Evolutionary conservation across 2,797 vertebrate species (phyloP).

Genomic region (Hippocampus kuda): DNA sequence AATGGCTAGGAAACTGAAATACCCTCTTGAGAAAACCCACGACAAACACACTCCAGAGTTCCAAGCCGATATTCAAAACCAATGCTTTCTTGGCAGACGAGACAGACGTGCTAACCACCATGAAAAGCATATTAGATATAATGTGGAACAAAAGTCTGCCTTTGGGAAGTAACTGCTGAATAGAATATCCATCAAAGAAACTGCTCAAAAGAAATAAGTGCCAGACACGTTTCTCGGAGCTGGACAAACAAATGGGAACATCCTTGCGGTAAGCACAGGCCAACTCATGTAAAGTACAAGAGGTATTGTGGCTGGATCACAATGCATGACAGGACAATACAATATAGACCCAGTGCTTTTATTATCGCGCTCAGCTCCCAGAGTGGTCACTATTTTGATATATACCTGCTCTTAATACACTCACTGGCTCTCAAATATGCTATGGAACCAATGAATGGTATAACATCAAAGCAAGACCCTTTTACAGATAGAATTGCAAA

Average conservation of each 20-base stretch:
- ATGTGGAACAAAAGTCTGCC: background rate
- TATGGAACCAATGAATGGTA: conserved; percentile 64
- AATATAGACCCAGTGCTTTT: conserved; percentile 34
- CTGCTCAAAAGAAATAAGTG: background rate
- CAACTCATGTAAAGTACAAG: conserved; percentile 30
- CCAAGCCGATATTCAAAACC: background rate
- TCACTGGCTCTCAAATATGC: conserved; percentile 62
- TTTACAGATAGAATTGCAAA: conserved; percentile 54
- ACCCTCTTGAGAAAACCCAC: background rate
- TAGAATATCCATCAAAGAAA: background rate
- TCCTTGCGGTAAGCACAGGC: conserved; percentile 21
- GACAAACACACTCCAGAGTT: background rate
- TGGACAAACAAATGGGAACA: conserved; percentile 1
- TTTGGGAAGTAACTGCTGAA: background rate
- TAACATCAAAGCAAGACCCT: conserved; percentile 53
- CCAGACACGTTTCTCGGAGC: background rate
- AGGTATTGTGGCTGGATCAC: conserved; percentile 47
- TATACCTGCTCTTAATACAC: conserved; percentile 65
- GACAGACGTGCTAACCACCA: background rate
- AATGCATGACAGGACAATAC: conserved; percentile 37
- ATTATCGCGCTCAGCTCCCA: conserved; percentile 47
- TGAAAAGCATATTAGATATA: background rate
- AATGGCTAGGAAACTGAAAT: background rate
- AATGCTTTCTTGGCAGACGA: background rate
- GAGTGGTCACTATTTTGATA: conserved; percentile 58